Evolutionary conservation across 2,888 invertebrate species (phyloP).

Genomic region (Bimastos eiseni): DNA sequence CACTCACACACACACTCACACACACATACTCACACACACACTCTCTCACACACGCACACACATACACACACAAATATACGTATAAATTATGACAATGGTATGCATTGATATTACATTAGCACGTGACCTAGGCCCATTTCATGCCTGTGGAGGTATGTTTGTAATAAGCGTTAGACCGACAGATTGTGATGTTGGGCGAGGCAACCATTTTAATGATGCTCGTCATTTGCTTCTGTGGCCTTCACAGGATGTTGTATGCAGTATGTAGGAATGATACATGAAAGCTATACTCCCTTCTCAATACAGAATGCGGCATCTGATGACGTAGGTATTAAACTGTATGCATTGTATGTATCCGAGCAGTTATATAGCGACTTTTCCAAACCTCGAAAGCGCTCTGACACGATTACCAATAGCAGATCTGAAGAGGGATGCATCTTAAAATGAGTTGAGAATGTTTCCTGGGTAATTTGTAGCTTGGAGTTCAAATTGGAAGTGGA

Average conservation of each 20-base stretch:
- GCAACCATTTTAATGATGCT: neutral
- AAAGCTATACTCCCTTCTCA: neutral
- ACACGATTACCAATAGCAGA: too few relatives aligned
- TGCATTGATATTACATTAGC: neutral
- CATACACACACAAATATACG: too few relatives aligned
- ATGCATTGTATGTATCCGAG: too few relatives aligned
- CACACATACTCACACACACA: too few relatives aligned
- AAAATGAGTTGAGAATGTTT: too few relatives aligned
- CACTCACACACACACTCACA: too few relatives aligned
- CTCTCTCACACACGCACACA: too few relatives aligned
- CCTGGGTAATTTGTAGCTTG: too few relatives aligned
- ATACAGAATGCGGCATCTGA: neutral
- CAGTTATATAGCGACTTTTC: too few relatives aligned
- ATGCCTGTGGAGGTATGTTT: neutral
- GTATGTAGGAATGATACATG: neutral
- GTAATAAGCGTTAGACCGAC: neutral
- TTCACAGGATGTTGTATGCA: neutral
- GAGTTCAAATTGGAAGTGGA: too few relatives aligned
- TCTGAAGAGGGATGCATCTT: too few relatives aligned
- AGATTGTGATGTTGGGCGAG: slow-evolving; percentile 6
- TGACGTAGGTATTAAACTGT: neutral
- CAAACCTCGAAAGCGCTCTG: too few relatives aligned
- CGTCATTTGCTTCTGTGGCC: neutral
- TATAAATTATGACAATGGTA: neutral
- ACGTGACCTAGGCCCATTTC: neutral